Evolutionary conservation across 1,140 invertebrate species (phyloP).

Genomic region (Drosophila yakuba): DNA sequence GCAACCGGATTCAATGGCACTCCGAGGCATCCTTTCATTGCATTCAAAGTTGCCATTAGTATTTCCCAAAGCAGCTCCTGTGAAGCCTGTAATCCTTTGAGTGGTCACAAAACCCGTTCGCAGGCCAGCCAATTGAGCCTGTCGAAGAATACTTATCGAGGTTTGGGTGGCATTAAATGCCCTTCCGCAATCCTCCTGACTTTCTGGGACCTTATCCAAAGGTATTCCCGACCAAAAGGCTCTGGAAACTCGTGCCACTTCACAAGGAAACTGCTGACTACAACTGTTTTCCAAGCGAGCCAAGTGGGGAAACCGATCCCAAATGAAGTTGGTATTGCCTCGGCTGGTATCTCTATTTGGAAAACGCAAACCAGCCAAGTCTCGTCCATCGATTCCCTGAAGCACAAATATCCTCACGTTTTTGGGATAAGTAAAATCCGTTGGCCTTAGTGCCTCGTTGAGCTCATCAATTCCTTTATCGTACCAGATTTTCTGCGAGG

Average conservation of each 20-base stretch:
- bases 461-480: constrained; percentile 69
- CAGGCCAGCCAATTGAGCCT: constrained; percentile 59
- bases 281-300: constrained; percentile 60
- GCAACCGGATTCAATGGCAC: constrained; percentile 31
- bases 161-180: constrained; percentile 18
- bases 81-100: constrained; percentile 54
- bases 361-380: constrained; percentile 49
- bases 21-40: constrained; percentile 50
- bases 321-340: constrained; percentile 27
- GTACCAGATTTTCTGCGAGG: constrained; percentile 64
- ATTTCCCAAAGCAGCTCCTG: constrained; percentile 53
- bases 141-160: constrained; percentile 50
- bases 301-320: constrained; percentile 61
- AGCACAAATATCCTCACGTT: constrained; percentile 53
- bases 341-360: not conserved
- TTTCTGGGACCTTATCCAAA: not conserved
- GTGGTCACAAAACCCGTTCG: constrained; percentile 73
- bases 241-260: constrained; percentile 18
- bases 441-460: constrained; percentile 26
- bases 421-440: constrained; percentile 2
- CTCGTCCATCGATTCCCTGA: constrained; percentile 44
- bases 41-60: constrained; percentile 54
- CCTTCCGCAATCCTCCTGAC: constrained; percentile 7
- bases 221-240: constrained; percentile 62
- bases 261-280: constrained; percentile 44